Conservation (phyloP, 2,113 vertebrate species). For the Platysternon megacephalum region DNA sequence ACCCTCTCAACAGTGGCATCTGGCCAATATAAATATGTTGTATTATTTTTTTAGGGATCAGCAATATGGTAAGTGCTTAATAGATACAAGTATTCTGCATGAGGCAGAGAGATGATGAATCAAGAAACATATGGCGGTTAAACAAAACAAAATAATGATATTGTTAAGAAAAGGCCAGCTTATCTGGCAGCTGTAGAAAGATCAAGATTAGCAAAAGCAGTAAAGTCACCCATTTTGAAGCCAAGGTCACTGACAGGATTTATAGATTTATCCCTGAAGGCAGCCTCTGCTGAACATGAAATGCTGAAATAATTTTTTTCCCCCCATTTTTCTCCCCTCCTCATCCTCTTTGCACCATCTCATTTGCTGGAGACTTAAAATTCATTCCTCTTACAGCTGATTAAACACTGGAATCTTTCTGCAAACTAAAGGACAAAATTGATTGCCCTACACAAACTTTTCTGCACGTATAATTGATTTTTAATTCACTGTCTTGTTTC, state of each 20-base stretch:
- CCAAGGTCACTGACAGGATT: constrained; percentile 82
- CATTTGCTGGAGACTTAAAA: constrained; percentile 72
- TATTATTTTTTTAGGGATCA: not conserved
- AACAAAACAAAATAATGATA: constrained; percentile 6
- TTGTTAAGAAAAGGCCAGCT: constrained; percentile 18
- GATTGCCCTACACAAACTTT: constrained; percentile 73
- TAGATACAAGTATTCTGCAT: not conserved
- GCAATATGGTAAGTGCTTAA: not conserved
- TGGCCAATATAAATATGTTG: not conserved
- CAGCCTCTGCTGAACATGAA: constrained; percentile 66
- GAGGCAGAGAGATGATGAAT: not conserved
- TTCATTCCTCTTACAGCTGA: constrained; percentile 70
- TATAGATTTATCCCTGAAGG: constrained; percentile 84
- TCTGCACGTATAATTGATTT: constrained; percentile 77
- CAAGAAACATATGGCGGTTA: not conserved
- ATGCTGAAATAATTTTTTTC: constrained; percentile 44
- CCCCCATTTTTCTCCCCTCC: not conserved
- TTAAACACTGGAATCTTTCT: constrained; percentile 76
- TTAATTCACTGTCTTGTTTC: constrained; percentile 77
- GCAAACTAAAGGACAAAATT: constrained; percentile 73
- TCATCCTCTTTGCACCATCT: constrained; percentile 18
- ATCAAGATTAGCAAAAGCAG: constrained; percentile 11
- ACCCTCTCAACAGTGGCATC: not conserved
- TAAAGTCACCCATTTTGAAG: constrained; percentile 29
- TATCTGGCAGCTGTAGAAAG: constrained; percentile 36